phyloP scores from a whole-genome alignment of 2,888 invertebrate genomes.

The Drosophila yooni region DNA sequence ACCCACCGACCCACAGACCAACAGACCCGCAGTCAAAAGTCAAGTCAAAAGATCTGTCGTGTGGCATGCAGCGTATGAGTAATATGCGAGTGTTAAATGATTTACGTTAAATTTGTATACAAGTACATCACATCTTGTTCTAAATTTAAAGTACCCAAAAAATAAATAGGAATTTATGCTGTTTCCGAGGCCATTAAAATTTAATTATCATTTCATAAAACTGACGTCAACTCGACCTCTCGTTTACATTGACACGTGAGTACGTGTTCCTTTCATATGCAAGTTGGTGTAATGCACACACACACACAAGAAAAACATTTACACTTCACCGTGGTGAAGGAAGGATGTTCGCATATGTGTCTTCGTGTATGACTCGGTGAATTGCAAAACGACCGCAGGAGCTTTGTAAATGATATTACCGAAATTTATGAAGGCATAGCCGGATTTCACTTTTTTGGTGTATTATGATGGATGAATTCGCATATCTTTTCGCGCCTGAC shows the following conservation, averaged over 20 bases:
- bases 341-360: conserved; percentile 15
- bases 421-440: conserved; percentile 23
- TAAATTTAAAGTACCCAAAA: not conserved
- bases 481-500: conserved; percentile 37
- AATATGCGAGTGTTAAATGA: conserved; percentile 19
- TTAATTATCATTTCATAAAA: conserved; percentile 23
- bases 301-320: not conserved
- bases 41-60: conserved; percentile 51
- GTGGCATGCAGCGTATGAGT: conserved; percentile 42
- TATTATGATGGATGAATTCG: conserved; percentile 45
- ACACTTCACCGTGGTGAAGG: not conserved
- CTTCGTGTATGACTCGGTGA: not conserved
- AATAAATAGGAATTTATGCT: conserved; percentile 3
- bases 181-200: not conserved
- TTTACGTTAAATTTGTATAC: conserved; percentile 7
- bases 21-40: conserved; percentile 45
- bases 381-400: conserved; percentile 34
- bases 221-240: conserved; percentile 1
- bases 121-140: not conserved
- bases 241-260: conserved; percentile 10
- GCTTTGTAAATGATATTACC: conserved; percentile 48
- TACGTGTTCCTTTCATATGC: not conserved
- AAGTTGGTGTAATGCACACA: conserved; percentile 3
- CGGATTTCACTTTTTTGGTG: conserved; percentile 1
- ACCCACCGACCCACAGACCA: not conserved